phyloP scores from a whole-genome alignment of 1,140 invertebrate species.

The Apolygus lucorum region DNA sequence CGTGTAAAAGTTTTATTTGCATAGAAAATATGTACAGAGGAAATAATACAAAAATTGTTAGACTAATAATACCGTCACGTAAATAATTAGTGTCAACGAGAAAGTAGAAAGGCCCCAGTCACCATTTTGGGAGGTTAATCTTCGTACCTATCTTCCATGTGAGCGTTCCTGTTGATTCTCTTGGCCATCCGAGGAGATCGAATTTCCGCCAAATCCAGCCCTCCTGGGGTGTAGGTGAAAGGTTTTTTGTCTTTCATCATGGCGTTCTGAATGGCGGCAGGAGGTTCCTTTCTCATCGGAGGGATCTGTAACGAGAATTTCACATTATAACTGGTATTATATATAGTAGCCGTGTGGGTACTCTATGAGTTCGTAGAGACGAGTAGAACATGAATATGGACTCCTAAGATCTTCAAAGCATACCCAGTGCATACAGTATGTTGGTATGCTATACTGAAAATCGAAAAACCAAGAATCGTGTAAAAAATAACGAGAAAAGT shows the following conservation, averaged over 20 bases:
- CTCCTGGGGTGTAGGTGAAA: slow-evolving; percentile 86
- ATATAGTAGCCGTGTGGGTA: not conserved
- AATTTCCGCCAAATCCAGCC: slow-evolving; percentile 82
- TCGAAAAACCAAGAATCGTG: not conserved
- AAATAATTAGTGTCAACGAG: no score
- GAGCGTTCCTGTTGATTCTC: slow-evolving; percentile 55
- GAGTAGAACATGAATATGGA: no score
- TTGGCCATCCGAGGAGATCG: slow-evolving; percentile 80
- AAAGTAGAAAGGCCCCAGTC: no score
- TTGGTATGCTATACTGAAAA: no score
- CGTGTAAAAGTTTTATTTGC: no score
- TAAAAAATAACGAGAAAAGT: no score
- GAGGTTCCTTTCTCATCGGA: slow-evolving; percentile 51
- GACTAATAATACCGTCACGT: no score
- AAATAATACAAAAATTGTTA: no score
- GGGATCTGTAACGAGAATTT: slow-evolving; percentile 31
- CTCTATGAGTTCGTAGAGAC: not conserved
- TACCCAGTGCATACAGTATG: no score
- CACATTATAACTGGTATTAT: slow-evolving; percentile 4
- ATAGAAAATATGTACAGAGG: no score
- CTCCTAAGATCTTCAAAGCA: no score
- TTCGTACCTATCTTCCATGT: slow-evolving; percentile 48
- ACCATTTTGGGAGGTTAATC: not conserved
- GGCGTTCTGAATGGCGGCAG: slow-evolving; percentile 80
- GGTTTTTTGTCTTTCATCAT: slow-evolving; percentile 92